Percentiles rank a stretch among this genome's conserved stretches.
Evolutionary conservation across 1,140 invertebrate genomes (phyloP).

Genomic region (Mylabris phalerata): DNA sequence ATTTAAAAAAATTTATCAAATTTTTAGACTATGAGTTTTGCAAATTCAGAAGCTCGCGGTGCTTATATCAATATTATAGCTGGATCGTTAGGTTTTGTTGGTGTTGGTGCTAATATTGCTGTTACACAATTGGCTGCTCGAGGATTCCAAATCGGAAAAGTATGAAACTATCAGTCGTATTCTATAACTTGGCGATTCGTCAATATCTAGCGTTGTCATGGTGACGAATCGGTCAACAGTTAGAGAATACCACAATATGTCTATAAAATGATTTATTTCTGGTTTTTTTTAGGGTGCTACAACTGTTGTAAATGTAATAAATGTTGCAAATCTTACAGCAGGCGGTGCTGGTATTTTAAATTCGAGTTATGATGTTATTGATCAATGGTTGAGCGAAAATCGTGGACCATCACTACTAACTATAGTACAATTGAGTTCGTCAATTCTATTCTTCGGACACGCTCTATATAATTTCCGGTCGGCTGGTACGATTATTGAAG

Average conservation of each 20-base stretch:
- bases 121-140: slow-evolving; percentile 23
- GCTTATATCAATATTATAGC: slow-evolving; percentile 41
- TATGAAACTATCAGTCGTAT: slow-evolving; percentile 2
- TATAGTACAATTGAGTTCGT: slow-evolving; percentile 39
- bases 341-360: slow-evolving; percentile 31
- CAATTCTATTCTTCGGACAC: slow-evolving; percentile 41
- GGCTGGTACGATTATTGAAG: slow-evolving; percentile 36
- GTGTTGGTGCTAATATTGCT: slow-evolving; percentile 32
- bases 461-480: slow-evolving; percentile 38
- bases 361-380: slow-evolving; percentile 30
- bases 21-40: slow-evolving; percentile 33
- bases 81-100: slow-evolving; percentile 35
- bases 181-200: too few species aligned
- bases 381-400: slow-evolving; percentile 26
- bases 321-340: slow-evolving; percentile 27
- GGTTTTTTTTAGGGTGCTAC: slow-evolving; percentile 19
- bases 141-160: slow-evolving; percentile 27
- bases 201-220: too few species aligned
- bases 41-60: slow-evolving; percentile 36
- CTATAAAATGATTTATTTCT: too few species aligned
- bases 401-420: slow-evolving; percentile 27
- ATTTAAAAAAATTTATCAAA: too few species aligned
- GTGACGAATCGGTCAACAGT: too few species aligned
- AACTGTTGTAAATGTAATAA: slow-evolving; percentile 28
- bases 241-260: too few species aligned